Conservation (phyloP, 1,140 invertebrate genomes). For the Psilanteris sp. region DNA sequence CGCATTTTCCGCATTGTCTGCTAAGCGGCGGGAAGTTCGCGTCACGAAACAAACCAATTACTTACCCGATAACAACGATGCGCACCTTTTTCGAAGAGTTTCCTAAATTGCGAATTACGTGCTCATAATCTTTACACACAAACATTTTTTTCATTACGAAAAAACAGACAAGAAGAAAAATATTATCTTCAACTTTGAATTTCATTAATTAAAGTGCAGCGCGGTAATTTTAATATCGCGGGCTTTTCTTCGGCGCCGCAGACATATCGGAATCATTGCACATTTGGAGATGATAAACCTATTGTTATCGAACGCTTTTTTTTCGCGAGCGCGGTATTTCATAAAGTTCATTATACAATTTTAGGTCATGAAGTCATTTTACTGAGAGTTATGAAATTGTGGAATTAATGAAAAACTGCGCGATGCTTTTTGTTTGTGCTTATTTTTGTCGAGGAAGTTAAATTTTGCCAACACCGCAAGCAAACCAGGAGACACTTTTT, state of each 20-base stretch:
- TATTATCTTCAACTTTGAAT: too few species aligned
- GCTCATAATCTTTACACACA: neutral
- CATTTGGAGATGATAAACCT: neutral
- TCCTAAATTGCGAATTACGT: conserved; percentile 1
- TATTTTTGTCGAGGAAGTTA: conserved; percentile 17
- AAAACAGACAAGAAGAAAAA: too few species aligned
- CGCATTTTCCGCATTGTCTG: conserved; percentile 17
- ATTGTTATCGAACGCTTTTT: conserved; percentile 5
- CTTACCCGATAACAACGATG: conserved; percentile 8
- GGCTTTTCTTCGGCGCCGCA: too few species aligned
- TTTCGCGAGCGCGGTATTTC: neutral
- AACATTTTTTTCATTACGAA: too few species aligned
- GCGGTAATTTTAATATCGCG: too few species aligned
- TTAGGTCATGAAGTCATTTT: conserved; percentile 11
- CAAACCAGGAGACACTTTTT: conserved; percentile 1
- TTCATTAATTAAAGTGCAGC: too few species aligned
- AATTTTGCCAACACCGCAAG: neutral
- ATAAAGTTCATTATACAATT: conserved; percentile 17
- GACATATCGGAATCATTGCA: conserved; percentile 3
- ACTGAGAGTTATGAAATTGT: neutral
- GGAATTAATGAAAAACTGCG: conserved; percentile 24
- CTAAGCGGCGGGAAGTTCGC: conserved; percentile 3
- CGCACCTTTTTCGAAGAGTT: neutral
- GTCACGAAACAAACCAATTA: conserved; percentile 39
- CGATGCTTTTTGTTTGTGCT: conserved; percentile 6